Evolutionary conservation across 92 coral and sea anemone species (phyloP).

Genomic region (Umimayanthus kanabou): DNA sequence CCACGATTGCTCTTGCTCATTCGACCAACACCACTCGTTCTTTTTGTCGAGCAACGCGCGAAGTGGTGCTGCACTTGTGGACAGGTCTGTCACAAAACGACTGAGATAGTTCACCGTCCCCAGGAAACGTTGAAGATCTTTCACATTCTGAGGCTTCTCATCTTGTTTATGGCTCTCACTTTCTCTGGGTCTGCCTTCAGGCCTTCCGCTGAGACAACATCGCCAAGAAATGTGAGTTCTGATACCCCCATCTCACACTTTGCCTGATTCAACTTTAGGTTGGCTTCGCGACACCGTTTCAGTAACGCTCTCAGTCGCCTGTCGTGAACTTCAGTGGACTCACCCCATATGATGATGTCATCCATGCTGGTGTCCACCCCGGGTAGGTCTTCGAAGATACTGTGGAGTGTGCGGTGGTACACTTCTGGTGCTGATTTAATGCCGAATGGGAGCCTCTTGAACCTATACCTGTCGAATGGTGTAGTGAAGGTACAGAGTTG

Average conservation of each 20-base stretch:
- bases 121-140: constrained; percentile 27
- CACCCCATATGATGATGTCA: constrained; percentile 32
- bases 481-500: too few species aligned
- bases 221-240: constrained; percentile 42
- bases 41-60: too few species aligned
- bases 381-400: constrained; percentile 39
- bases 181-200: constrained; percentile 36
- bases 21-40: background rate
- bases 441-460: too few species aligned
- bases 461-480: too few species aligned
- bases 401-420: too few species aligned
- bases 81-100: constrained; percentile 19
- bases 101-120: constrained; percentile 34
- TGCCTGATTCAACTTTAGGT: constrained; percentile 15
- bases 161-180: constrained; percentile 7
- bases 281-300: constrained; percentile 35
- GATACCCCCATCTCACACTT: constrained; percentile 33
- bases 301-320: constrained; percentile 14
- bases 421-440: too few species aligned
- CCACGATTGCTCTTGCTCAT: too few species aligned
- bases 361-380: constrained; percentile 49
- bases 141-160: constrained; percentile 25
- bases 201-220: constrained; percentile 42
- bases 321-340: constrained; percentile 1
- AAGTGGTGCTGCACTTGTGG: too few species aligned